Evolutionary conservation across 2,797 vertebrate species (phyloP).

Genomic region (Sebastes oblongus): DNA sequence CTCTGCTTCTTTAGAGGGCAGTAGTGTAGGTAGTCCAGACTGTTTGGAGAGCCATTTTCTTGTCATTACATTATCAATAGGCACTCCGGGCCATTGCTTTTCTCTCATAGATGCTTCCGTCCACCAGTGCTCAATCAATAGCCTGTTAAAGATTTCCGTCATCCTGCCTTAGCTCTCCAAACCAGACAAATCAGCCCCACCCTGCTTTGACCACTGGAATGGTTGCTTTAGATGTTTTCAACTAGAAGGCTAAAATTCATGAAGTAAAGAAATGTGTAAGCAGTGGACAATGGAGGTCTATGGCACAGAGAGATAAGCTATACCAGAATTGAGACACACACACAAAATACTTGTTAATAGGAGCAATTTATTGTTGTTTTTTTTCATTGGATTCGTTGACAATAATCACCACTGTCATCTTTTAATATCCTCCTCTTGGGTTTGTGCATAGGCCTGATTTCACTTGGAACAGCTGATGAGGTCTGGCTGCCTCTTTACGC

Average conservation of each 20-base stretch:
- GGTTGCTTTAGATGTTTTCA: constrained; percentile 16
- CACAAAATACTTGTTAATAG: background rate
- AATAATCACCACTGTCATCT: background rate
- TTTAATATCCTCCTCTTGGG: background rate
- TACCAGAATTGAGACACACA: background rate
- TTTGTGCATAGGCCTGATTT: background rate
- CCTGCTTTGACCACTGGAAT: background rate
- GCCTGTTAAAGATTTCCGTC: constrained; percentile 66
- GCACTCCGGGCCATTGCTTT: constrained; percentile 58
- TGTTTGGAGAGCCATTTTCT: constrained; percentile 44
- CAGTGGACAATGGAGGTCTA: background rate
- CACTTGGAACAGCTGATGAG: background rate
- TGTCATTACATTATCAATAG: constrained; percentile 67
- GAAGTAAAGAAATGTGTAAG: background rate
- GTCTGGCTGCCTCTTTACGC: background rate
- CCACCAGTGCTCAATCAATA: constrained; percentile 71
- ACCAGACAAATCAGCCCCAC: constrained; percentile 29
- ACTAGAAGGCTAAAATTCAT: background rate
- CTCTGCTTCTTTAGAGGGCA: constrained; percentile 9
- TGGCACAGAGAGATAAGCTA: background rate
- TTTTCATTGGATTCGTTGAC: background rate
- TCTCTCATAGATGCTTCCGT: constrained; percentile 53
- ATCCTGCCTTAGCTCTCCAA: constrained; percentile 41
- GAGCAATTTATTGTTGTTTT: background rate
- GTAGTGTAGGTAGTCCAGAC: constrained; percentile 26